Conservation (phyloP, 2,113 vertebrate genomes). For the Columba livia region DNA sequence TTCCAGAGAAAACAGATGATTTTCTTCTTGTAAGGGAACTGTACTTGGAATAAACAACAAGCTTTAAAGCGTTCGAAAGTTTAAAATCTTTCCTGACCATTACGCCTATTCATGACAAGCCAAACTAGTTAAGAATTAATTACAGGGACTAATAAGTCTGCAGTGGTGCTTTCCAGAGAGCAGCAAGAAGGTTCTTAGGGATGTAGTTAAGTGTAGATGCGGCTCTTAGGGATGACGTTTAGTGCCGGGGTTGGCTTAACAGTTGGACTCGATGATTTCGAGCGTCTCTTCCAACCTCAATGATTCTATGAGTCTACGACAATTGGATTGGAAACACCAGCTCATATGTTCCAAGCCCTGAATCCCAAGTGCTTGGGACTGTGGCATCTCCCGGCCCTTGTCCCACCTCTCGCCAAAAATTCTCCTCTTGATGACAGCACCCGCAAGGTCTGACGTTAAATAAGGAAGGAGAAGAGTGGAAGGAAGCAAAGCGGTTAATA, state of each 20-base stretch:
- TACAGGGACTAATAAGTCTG: not conserved
- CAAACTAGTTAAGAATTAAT: not conserved
- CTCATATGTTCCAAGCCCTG: not conserved
- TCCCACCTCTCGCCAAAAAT: not conserved
- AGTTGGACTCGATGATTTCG: too few relatives aligned
- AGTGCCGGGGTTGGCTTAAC: too few relatives aligned
- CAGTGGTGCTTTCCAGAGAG: not conserved
- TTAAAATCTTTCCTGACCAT: not conserved
- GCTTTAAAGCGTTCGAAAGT: not conserved
- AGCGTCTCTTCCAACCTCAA: too few relatives aligned
- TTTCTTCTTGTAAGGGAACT: not conserved
- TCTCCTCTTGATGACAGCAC: not conserved
- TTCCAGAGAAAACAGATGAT: not conserved
- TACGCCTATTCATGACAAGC: accelerated
- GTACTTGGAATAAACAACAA: not conserved
- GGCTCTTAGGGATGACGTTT: too few relatives aligned
- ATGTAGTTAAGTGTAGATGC: too few relatives aligned
- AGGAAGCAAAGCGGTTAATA: not conserved
- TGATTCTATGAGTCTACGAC: too few relatives aligned
- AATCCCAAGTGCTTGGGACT: accelerated
- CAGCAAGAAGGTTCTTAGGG: not conserved
- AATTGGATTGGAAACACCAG: not conserved
- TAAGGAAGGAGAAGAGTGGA: not conserved
- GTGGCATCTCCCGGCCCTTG: not conserved
- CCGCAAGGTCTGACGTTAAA: not conserved